phyloP scores from a whole-genome alignment of 2,797 vertebrate genomes.

The Crenuchus spilurus region DNA sequence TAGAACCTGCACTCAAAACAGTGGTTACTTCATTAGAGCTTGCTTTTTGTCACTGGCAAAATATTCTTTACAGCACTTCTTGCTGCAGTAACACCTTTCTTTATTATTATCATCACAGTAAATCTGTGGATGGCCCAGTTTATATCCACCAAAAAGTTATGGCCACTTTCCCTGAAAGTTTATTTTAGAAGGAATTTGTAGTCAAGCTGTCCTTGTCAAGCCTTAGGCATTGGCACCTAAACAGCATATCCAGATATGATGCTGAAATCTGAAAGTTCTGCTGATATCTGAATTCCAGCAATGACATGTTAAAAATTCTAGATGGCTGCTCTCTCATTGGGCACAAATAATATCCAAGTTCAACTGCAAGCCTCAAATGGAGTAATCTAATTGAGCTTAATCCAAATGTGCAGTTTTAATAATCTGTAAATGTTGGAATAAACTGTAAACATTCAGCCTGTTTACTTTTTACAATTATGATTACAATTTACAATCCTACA shows the following conservation, averaged over 20 bases:
- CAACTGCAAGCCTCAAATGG: no score
- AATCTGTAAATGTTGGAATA: no score
- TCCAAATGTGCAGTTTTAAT: no score
- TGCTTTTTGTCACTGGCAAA: background rate
- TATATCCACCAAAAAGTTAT: conserved; percentile 4
- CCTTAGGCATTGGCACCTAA: background rate
- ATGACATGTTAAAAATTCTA: background rate
- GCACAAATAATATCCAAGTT: no score
- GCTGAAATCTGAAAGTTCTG: background rate
- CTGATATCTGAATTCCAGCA: background rate
- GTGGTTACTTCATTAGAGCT: no score
- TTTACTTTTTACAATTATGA: no score
- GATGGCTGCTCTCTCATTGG: no score
- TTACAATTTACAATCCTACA: no score
- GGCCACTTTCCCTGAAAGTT: conserved; percentile 2
- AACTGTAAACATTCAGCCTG: no score
- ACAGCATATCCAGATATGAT: background rate
- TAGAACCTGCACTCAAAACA: no score
- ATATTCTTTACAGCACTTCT: background rate
- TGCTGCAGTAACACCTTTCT: background rate
- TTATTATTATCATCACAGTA: background rate
- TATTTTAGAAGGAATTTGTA: background rate
- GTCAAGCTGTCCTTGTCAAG: background rate
- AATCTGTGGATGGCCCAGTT: background rate
- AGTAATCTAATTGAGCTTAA: no score